Conservation (phyloP, 2,888 invertebrate genomes). For the Eupeodes latifasciatus region DNA sequence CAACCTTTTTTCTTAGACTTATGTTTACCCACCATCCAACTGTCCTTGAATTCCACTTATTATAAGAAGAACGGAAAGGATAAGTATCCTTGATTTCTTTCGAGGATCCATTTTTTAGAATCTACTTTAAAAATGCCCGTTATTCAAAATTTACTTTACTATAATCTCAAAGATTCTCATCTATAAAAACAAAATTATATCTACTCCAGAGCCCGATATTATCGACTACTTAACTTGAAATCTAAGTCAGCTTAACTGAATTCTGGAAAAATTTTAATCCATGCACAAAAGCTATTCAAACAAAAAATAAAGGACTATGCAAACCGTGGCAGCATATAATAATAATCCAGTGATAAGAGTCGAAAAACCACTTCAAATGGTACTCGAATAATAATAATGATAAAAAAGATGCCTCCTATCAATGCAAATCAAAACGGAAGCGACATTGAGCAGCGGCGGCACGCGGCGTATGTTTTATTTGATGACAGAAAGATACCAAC, state of each 20-base stretch:
- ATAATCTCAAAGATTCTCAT: conserved; percentile 13
- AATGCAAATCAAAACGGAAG: conserved; percentile 43
- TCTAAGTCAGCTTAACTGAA: conserved; percentile 23
- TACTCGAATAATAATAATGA: conserved; percentile 8
- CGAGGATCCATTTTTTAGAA: conserved; percentile 42
- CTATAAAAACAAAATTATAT: conserved; percentile 2
- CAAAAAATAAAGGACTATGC: conserved; percentile 34
- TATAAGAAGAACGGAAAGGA: conserved; percentile 12
- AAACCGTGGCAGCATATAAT: neutral
- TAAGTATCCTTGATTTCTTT: conserved; percentile 35
- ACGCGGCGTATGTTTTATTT: neutral
- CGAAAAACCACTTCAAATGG: conserved; percentile 53
- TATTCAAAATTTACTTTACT: conserved; percentile 8
- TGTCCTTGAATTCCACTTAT: conserved; percentile 34
- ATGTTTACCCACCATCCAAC: conserved; percentile 31
- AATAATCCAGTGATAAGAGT: conserved; percentile 44
- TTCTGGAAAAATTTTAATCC: conserved; percentile 50
- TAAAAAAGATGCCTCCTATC: conserved; percentile 56
- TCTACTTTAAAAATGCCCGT: neutral
- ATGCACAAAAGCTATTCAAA: conserved; percentile 45
- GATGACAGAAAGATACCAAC: neutral
- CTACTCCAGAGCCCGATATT: conserved; percentile 20
- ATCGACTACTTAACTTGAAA: conserved; percentile 16
- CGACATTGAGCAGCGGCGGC: neutral
- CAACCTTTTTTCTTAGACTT: neutral